These are phyloP conservation scores for Dicentrarchus labrax DNA, from an alignment of 2,113 vertebrate genomes.

Conservation along the genomic window DNA sequence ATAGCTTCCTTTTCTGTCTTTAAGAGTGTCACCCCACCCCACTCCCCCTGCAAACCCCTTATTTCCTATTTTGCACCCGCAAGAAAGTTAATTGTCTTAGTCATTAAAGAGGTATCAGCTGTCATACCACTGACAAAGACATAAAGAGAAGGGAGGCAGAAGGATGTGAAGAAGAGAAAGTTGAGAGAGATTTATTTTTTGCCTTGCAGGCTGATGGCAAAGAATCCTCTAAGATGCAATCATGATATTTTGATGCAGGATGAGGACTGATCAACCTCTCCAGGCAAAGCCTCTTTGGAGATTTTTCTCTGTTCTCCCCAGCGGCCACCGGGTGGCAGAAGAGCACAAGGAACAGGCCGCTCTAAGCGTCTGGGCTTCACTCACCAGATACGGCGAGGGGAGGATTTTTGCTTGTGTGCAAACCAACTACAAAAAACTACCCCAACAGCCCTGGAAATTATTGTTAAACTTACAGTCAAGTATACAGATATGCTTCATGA, in stretches of 20 bases:
- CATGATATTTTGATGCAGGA: constrained; percentile 77
- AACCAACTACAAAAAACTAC: constrained; percentile 41
- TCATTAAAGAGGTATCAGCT: constrained; percentile 82
- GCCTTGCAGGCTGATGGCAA: constrained; percentile 76
- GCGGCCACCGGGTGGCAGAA: constrained; percentile 86
- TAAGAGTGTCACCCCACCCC: constrained; percentile 47
- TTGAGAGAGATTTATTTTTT: constrained; percentile 71
- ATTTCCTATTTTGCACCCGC: constrained; percentile 71
- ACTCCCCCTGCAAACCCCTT: constrained; percentile 50
- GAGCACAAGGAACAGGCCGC: constrained; percentile 80
- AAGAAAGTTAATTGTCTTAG: constrained; percentile 82
- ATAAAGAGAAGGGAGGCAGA: constrained; percentile 66
- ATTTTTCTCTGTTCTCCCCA: constrained; percentile 47
- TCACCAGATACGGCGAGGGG: constrained; percentile 30
- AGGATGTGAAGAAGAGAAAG: constrained; percentile 66
- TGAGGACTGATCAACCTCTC: constrained; percentile 72
- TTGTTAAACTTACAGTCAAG: constrained; percentile 47
- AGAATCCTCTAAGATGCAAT: constrained; percentile 79
- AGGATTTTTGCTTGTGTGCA: constrained; percentile 39
- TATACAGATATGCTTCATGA: constrained; percentile 46
- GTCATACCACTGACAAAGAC: constrained; percentile 76
- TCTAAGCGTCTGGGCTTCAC: constrained; percentile 44
- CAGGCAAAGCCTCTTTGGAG: constrained; percentile 62
- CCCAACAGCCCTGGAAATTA: constrained; percentile 57
- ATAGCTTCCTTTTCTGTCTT: constrained; percentile 66